Evolutionary conservation across 1,140 invertebrate genomes (phyloP), one percentile per base, ranked within the genome.

Genomic region (Lordiphosa stackelbergi): DNA sequence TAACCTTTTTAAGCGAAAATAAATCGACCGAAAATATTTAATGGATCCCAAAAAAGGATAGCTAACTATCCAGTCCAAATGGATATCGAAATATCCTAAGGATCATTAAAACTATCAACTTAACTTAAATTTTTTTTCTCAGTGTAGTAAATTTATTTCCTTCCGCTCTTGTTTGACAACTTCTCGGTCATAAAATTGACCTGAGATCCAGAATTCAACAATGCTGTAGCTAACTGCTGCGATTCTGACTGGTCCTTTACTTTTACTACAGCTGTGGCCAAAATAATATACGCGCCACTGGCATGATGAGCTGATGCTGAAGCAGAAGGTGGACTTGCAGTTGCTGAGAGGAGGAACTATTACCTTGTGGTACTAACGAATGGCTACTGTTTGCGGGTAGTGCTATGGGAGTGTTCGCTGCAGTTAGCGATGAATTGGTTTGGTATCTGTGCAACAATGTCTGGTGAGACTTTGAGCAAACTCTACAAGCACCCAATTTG

Each of bases 151-250:
- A n/a, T n/a, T n/a, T n/a, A n/a, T n/a, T n/a, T n/a, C n/a, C n/a
- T n/a, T n/a, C n/a, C 41, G 1, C 41, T 43, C 41, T 43, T 6
- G 7, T 12, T 43, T 43, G 7, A 16, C 7, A 43, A 43, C 41
- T 43, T 6, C 5, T 43, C 41, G 12, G 41, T 16, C 41, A 8
- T 43, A 12, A 43, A 43, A 24, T 43, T 43, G 7, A 12, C 41
- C 12, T 43, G 41, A 2, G 2, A 43, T 2, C 2, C 41, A 10
- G 8, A 8, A 12, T 43, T 6, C 5, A 43, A 24, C 12, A 16
- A 5, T 1, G 41, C 41, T 24, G 2, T 43, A 8, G 41, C 41
- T 8, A 24, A 43, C 2, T 16, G 13, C 1, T 16, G 7, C 2
- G 13, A 16, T 16, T 6, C 41, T 2, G 13, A 8, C 9, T 12